phyloP scores from a whole-genome alignment of 2,888 invertebrate genomes.

The Amphiduros pacificus region DNA sequence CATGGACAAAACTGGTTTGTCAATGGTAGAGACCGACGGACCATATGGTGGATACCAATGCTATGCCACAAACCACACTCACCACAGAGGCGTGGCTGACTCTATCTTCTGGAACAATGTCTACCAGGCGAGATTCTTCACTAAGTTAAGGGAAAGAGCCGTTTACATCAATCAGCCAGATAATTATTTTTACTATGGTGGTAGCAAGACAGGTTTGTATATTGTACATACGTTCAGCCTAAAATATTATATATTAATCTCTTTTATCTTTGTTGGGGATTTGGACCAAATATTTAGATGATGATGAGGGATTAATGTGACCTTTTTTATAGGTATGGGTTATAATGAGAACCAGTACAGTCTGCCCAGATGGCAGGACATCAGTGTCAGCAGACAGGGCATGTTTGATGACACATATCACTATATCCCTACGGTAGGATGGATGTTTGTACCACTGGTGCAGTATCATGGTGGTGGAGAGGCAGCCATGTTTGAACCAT shows the following conservation, averaged over 20 bases:
- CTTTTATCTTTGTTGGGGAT: too few relatives aligned
- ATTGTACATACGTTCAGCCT: too few relatives aligned
- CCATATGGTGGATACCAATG: slow-evolving; percentile 31
- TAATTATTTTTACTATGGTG: slow-evolving; percentile 33
- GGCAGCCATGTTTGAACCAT: slow-evolving; percentile 29
- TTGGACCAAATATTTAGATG: too few relatives aligned
- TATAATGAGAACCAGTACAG: slow-evolving; percentile 35
- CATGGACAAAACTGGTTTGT: slow-evolving; percentile 27
- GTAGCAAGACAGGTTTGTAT: slow-evolving; percentile 30
- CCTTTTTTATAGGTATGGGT: slow-evolving; percentile 32
- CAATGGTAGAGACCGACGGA: slow-evolving; percentile 31
- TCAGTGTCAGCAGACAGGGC: slow-evolving; percentile 31
- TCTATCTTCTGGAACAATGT: slow-evolving; percentile 28
- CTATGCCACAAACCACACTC: slow-evolving; percentile 24
- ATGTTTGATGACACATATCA: slow-evolving; percentile 31
- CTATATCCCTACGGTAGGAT: slow-evolving; percentile 29
- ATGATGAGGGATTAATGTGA: too few relatives aligned
- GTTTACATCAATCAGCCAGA: slow-evolving; percentile 36
- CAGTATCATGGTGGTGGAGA: slow-evolving; percentile 30
- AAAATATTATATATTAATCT: too few relatives aligned
- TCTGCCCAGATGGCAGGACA: slow-evolving; percentile 33
- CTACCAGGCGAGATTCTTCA: slow-evolving; percentile 19
- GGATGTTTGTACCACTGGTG: slow-evolving; percentile 33
- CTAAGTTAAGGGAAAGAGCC: neutral
- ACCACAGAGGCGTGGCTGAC: slow-evolving; percentile 27